Conservation (phyloP, 2,888 invertebrate genomes). For the Tetranychus truncatus region DNA sequence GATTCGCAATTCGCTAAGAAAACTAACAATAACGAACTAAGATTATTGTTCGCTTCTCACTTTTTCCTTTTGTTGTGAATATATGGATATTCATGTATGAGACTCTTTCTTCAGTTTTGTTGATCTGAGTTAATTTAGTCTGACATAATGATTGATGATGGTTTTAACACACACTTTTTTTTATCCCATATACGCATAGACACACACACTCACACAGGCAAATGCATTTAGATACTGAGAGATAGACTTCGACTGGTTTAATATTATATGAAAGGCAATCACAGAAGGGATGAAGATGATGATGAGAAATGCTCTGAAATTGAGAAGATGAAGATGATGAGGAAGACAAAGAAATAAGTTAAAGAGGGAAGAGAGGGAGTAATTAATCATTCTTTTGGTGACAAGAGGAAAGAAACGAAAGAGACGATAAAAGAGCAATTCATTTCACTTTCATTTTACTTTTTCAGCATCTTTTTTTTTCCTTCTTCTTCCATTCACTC, state of each 20-base stretch:
- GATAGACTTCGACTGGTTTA: not conserved
- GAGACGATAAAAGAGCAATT: slow-evolving; percentile 15
- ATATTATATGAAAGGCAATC: not conserved
- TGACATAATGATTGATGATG: slow-evolving; percentile 27
- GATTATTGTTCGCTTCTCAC: too few relatives aligned
- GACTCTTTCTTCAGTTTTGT: slow-evolving; percentile 15
- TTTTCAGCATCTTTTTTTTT: not conserved
- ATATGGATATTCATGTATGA: not conserved
- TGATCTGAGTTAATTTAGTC: slow-evolving; percentile 27
- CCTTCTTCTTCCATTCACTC: too few relatives aligned
- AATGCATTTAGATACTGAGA: not conserved
- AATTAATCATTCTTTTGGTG: slow-evolving; percentile 23
- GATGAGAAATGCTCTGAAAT: slow-evolving; percentile 3
- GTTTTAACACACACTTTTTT: slow-evolving; percentile 20
- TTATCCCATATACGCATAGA: slow-evolving; percentile 5
- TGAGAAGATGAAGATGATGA: slow-evolving; percentile 3
- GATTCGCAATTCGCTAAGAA: too few relatives aligned
- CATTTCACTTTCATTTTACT: not conserved
- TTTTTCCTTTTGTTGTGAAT: not conserved
- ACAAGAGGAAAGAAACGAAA: slow-evolving; percentile 19
- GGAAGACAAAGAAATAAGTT: slow-evolving; percentile 3
- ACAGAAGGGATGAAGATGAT: not conserved
- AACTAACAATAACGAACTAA: too few relatives aligned
- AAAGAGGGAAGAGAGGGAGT: slow-evolving; percentile 16
- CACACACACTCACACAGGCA: not conserved